Conservation (phyloP, 1,140 invertebrate genomes). For the Cherax quadricarinatus region DNA sequence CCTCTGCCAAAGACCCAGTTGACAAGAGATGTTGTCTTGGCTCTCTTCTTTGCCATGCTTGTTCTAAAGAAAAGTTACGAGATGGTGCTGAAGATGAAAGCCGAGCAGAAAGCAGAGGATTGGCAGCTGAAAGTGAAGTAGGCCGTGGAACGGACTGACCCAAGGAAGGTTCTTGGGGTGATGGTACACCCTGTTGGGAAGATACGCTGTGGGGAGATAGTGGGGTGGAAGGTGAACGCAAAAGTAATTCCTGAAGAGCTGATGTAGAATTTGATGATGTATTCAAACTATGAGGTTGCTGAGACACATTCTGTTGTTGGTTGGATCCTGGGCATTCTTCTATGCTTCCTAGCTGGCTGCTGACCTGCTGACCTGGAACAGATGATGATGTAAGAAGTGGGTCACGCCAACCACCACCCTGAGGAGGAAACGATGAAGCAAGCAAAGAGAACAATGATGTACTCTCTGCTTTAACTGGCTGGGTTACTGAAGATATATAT, state of each 20-base stretch:
- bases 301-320: conserved; percentile 18
- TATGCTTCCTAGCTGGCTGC: conserved; percentile 44
- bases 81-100: conserved; percentile 71
- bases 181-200: conserved; percentile 30
- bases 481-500: background rate
- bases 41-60: conserved; percentile 90
- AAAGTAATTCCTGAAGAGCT: conserved; percentile 62
- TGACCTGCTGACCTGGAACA: conserved; percentile 21
- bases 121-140: conserved; percentile 57
- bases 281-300: conserved; percentile 25
- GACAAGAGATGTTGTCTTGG: conserved; percentile 91
- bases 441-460: conserved; percentile 49
- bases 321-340: conserved; percentile 42
- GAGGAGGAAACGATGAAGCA: conserved; percentile 64
- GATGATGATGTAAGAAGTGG: conserved; percentile 60
- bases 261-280: conserved; percentile 45
- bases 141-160: conserved; percentile 60
- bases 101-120: conserved; percentile 56
- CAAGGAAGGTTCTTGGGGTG: conserved; percentile 58
- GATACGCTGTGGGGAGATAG: conserved; percentile 53
- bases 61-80: conserved; percentile 79
- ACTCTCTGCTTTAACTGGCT: conserved; percentile 59
- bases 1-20: conserved; percentile 89
- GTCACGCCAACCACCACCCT: conserved; percentile 60
- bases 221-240: conserved; percentile 55